A percentile compares a stretch with the other conserved stretches of the same genome.
Conservation (phyloP, 1,140 invertebrate genomes). For the Melitaea cinxia region DNA sequence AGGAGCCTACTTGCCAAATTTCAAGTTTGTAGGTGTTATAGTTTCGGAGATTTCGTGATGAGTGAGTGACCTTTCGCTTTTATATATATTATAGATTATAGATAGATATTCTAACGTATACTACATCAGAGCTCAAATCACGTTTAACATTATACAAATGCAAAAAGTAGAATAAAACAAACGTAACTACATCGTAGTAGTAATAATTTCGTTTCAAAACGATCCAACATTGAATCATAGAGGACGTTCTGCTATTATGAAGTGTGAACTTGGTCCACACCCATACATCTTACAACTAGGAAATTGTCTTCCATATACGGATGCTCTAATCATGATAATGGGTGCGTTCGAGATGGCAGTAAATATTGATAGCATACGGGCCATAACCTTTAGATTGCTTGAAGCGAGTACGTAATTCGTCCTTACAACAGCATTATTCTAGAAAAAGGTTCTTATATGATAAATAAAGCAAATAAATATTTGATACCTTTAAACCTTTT, state of each 20-base stretch:
- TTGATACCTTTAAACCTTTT: background rate
- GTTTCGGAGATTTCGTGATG: no score
- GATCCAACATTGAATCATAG: background rate
- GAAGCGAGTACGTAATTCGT: background rate
- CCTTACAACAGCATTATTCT: slow-evolving; percentile 2
- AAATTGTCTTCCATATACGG: slow-evolving; percentile 19
- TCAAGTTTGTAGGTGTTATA: no score
- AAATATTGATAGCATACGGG: slow-evolving; percentile 18
- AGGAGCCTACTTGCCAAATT: no score
- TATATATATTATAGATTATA: no score
- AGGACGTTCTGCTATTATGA: background rate
- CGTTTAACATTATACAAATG: no score
- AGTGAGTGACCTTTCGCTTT: no score
- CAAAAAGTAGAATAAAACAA: no score
- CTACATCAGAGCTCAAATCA: no score
- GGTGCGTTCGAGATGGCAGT: slow-evolving; percentile 10
- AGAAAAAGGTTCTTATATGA: background rate
- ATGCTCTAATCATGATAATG: slow-evolving; percentile 22
- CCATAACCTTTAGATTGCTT: slow-evolving; percentile 10
- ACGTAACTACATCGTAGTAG: background rate
- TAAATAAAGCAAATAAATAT: slow-evolving; percentile 11
- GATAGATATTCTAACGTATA: no score
- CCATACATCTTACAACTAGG: slow-evolving; percentile 9
- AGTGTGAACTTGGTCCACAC: slow-evolving; percentile 1
- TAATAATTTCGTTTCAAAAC: background rate